phyloP scores from a whole-genome alignment of 2,888 invertebrate species.

The Choreutis nemorana region DNA sequence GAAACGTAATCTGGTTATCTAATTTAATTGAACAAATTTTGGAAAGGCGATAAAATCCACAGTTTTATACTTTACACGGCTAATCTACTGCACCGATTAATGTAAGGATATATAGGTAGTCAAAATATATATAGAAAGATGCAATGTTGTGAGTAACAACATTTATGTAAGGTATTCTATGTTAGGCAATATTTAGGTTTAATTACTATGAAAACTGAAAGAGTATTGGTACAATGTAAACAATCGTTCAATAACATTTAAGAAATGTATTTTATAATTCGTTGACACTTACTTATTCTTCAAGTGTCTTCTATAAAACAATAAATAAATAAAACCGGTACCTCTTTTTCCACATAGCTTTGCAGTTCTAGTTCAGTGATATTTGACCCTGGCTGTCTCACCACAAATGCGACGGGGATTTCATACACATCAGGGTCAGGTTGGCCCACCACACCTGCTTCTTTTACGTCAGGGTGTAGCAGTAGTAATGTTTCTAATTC shows the following conservation, averaged over 20 bases:
- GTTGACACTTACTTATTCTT: slow-evolving; percentile 8
- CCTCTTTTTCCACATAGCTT: slow-evolving; percentile 53
- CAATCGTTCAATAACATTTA: slow-evolving; percentile 5
- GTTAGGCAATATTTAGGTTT: too few relatives aligned
- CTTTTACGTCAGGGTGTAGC: slow-evolving; percentile 72
- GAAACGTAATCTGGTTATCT: too few relatives aligned
- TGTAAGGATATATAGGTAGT: too few relatives aligned
- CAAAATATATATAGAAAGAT: too few relatives aligned
- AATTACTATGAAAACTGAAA: slow-evolving; percentile 2
- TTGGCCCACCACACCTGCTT: slow-evolving; percentile 81
- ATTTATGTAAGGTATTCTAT: too few relatives aligned
- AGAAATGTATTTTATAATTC: slow-evolving; percentile 9
- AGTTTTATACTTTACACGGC: too few relatives aligned
- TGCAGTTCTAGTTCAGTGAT: slow-evolving; percentile 65
- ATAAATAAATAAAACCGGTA: slow-evolving; percentile 10
- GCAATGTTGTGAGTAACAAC: too few relatives aligned
- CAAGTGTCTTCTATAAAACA: neutral
- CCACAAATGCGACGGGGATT: slow-evolving; percentile 76
- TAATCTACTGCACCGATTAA: too few relatives aligned
- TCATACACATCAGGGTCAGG: slow-evolving; percentile 74
- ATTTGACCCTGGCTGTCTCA: slow-evolving; percentile 58
- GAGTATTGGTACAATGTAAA: neutral
- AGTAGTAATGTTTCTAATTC: slow-evolving; percentile 82
- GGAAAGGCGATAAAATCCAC: too few relatives aligned
- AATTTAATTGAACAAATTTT: too few relatives aligned